Evolutionary conservation across 2,888 invertebrate species (phyloP), one percentile per base, ranked within the genome.

Genomic region (Arge pagana): DNA sequence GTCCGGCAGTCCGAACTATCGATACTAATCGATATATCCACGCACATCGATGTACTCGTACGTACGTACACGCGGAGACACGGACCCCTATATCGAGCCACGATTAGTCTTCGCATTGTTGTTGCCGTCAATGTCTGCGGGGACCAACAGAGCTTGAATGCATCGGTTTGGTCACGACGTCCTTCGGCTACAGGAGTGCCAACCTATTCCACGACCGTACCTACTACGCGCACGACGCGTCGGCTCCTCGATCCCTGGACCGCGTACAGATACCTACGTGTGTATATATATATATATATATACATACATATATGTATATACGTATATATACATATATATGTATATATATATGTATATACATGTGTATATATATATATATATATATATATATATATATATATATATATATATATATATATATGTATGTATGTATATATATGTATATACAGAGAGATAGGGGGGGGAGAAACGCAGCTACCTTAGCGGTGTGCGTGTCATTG

Each of bases 31-130:
- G 66, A 68, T 64, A 61, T 60, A n/a, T n/a, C n/a, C n/a, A n/a
- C n/a, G n/a, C n/a, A n/a, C n/a, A n/a, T n/a, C n/a, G n/a, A n/a
- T n/a, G n/a, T n/a, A n/a, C n/a, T n/a, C n/a, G n/a, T n/a, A n/a
- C n/a, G n/a, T n/a, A n/a, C n/a, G n/a, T n/a, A n/a, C n/a, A n/a
- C n/a, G n/a, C n/a, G n/a, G n/a, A n/a, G n/a, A n/a, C n/a, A n/a
- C n/a, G n/a, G n/a, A n/a, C n/a, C n/a, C n/a, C n/a, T n/a, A 58
- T 61, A 62, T 58, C 60, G 57, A 51, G 60, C 61, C 64, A 68
- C 67, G 67, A 69, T 69, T 69, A 67, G 69, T 65, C 66, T 58
- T 55, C 55, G 61, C 61, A 64, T 68, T 67, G 66, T 67, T 57
- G 58, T 35, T 48, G 52, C 45, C 63, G 50, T 65, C 65, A 66